These are phyloP conservation scores for Phalanger gymnotis DNA, from an alignment of 2,797 vertebrate species.

Conservation along the genomic window DNA sequence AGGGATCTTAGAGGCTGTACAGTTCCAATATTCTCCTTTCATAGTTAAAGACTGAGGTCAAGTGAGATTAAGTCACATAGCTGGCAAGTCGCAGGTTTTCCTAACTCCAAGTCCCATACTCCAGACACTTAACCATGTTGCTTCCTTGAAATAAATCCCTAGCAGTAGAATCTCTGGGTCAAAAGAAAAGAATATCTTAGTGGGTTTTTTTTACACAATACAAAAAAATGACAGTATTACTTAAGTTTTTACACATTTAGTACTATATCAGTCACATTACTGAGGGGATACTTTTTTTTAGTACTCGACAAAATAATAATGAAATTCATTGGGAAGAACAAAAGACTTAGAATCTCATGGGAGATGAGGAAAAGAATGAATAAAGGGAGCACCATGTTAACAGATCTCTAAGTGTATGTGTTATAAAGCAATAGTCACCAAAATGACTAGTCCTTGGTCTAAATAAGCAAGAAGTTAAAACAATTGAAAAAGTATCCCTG, in stretches of 20 bases:
- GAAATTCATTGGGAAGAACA: not conserved
- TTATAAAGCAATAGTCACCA: not conserved
- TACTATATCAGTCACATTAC: not conserved
- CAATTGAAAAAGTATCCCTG: not conserved
- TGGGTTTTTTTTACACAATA: not conserved
- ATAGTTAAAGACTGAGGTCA: not conserved
- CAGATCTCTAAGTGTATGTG: not conserved
- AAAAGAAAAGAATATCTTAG: not conserved
- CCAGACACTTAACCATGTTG: not conserved
- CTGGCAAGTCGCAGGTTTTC: not conserved
- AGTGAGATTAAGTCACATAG: not conserved
- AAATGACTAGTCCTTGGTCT: not conserved
- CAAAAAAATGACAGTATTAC: not conserved
- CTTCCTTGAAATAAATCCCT: not conserved
- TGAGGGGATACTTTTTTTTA: not conserved
- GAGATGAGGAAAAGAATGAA: not conserved
- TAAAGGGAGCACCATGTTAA: not conserved
- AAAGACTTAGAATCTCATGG: not conserved
- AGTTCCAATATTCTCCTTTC: not conserved
- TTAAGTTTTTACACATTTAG: not conserved
- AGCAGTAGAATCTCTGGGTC: not conserved
- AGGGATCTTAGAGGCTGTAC: not conserved
- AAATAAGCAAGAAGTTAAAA: not conserved
- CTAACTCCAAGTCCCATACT: not conserved
- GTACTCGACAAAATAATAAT: not conserved